phyloP scores from a whole-genome alignment of 2,113 vertebrate genomes.

The Romanogobio albipinnatus region DNA sequence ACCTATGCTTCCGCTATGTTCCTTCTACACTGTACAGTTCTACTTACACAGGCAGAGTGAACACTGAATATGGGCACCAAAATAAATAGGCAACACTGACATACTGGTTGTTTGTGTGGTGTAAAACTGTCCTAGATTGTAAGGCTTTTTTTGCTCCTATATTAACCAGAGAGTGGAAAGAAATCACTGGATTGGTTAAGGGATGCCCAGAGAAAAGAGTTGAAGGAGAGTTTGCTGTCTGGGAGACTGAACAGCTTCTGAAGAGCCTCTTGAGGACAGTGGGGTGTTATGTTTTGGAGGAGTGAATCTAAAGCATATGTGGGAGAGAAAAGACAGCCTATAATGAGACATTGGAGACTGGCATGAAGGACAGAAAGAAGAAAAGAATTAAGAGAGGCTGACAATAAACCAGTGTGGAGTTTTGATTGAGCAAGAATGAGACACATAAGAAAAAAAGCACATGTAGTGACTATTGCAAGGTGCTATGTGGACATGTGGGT shows the following conservation, averaged over 20 bases:
- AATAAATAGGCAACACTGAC: neutral
- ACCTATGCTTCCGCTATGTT: neutral
- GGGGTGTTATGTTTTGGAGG: slow-evolving; percentile 9
- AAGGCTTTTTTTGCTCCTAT: neutral
- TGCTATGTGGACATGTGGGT: neutral
- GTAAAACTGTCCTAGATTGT: neutral
- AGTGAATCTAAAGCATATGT: slow-evolving; percentile 11
- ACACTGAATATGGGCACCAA: neutral
- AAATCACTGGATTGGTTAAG: neutral
- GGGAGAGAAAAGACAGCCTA: neutral
- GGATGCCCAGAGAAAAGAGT: neutral
- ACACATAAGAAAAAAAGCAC: neutral
- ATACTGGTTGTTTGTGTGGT: neutral
- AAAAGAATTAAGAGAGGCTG: neutral
- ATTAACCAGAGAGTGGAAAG: neutral
- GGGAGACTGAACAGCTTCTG: neutral
- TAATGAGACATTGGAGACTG: neutral
- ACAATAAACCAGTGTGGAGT: slow-evolving; percentile 6
- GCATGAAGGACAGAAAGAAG: neutral
- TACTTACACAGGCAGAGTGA: neutral
- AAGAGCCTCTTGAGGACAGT: slow-evolving; percentile 15
- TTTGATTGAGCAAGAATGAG: neutral
- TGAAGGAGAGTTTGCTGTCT: neutral
- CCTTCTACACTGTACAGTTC: neutral
- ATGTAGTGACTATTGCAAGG: neutral